Base-by-base conservation (phyloP, 2,113 vertebrate genomes). In the Nicator chloris region DNA sequence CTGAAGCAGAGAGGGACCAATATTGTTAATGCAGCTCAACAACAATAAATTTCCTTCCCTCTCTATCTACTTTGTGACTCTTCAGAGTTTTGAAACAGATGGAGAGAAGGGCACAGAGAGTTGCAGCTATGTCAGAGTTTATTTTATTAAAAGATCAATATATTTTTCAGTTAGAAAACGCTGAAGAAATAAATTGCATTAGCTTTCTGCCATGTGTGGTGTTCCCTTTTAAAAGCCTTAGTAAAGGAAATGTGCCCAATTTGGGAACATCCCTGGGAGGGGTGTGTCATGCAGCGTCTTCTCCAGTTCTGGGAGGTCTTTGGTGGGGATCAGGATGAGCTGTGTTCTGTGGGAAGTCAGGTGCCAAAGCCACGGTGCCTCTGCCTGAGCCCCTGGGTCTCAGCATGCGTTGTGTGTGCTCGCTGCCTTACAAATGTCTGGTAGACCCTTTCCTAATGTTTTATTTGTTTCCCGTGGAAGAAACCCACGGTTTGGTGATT, bases 351-450 rank as follows among this genome's bases (percentile, higher is more conserved):
- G 6, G 39, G 68, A 37, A 2, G 2, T 37, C 24, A 26, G 44
- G 23, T 89, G 54, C 37, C 15, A 44, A 68, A 66, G 47, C 23
- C 54, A 40, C 0, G 0, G 40, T 82, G 57, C 70, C 13, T 42
- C 24, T 61, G 35, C 66, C 81, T 21, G 37, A 75, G 30, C 27
- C 22, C 17, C 20, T 64, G n/a, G 39, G 40, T 83, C 49, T 71
- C 13, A 3, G 37, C 4, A 1, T 5, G 10, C 13, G 3, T 17
- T 63, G 14, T 60, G 27, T 42, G 20, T 0, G 0, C 8, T 72
- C 53, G 14, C 50, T 86, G 82, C 39, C 60, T 40, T 2, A 15
- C 51, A 88, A 85, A 63, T n/a, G 31, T 70, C 40, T 83, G 76
- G 14, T 47, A 59, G 23, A 79, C 47, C 20, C 26, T 63, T 76